phyloP scores from a whole-genome alignment of 2,113 vertebrate genomes.

The Ophthalmotilapia sp. region DNA sequence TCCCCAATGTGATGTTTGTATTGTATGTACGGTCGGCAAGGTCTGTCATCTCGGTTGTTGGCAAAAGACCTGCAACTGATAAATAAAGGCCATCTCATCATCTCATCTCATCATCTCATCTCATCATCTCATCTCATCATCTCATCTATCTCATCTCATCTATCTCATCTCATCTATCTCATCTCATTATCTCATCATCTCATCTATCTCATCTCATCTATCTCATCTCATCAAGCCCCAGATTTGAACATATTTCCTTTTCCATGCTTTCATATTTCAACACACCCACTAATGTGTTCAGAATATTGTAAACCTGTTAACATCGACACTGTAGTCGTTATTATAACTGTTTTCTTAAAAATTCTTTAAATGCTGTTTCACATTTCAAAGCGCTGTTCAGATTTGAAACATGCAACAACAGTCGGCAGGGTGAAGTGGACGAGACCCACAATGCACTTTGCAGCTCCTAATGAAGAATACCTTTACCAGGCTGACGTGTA shows the following conservation, averaged over 20 bases:
- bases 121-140: no score
- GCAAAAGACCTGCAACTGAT: no score
- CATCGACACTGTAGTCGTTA: neutral
- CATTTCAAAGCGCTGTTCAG: neutral
- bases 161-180: no score
- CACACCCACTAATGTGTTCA: neutral
- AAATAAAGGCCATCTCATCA: accelerated
- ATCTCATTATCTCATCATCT: no score
- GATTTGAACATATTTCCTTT: neutral
- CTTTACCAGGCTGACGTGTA: neutral
- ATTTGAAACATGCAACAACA: neutral
- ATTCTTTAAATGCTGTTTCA: neutral
- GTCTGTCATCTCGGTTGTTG: accelerated
- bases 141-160: no score
- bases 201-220: no score
- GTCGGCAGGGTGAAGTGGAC: no score
- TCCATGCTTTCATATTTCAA: neutral
- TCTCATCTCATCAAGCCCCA: accelerated
- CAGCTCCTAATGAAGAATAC: accelerated
- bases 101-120: no score
- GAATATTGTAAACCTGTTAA: neutral
- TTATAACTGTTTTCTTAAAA: neutral
- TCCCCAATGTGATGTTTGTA: no score
- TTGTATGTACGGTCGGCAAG: no score
- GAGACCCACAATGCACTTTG: neutral